Base-by-base conservation (phyloP, 2,888 invertebrate species). In the Agrilus biguttatus region DNA sequence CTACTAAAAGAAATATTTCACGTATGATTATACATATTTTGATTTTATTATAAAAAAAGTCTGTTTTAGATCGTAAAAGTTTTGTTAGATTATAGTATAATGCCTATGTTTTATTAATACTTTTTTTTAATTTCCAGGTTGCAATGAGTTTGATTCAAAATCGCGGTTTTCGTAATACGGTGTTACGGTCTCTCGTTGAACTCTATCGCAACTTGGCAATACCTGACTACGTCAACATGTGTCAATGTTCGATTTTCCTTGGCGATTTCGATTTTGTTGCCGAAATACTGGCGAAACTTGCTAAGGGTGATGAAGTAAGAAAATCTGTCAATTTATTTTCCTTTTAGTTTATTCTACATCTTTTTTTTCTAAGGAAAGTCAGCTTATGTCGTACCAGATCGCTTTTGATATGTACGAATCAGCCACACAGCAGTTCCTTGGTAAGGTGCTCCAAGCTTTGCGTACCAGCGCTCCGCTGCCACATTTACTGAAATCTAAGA, bases 381-480 rank as follows among this genome's bases (percentile, higher is more conserved):
- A 86, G 45, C 70, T 97, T 35, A 96, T 97, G 90, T 95, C 95
- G 1, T 98, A 93, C 68, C 98, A 99, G 70, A 95, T 99, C 56
- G 95, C 84, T 0, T 99, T 99, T 69, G 98, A 99, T 73, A 75
- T 99, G 53, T 98, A 98, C 62, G 98, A 99, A 65, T 95, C 93
- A 36, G 98, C 97, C 1, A 96, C 96, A 2, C 98, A 99, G 67
- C 93, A 97, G 63, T 96, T 96, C 65, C 72, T 98, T 40, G 85
- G 84, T 8, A 77, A 86, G 53, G 88, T 95, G 8, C 66, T 91
- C 49, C 83, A 86, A 60, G 86, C 88, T 14, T 68, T 93, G 7
- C 75, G 83, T 55, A 78, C 78, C 39, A 87, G 86, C 13, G 87
- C 88, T 17, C 89, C 88, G 0, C 78, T 87, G 47, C 87, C 88